A percentile compares a stretch with the other conserved stretches of the same genome.
Evolutionary conservation across 2,888 invertebrate species (phyloP).

Genomic region (Drosophila neonasuta): DNA sequence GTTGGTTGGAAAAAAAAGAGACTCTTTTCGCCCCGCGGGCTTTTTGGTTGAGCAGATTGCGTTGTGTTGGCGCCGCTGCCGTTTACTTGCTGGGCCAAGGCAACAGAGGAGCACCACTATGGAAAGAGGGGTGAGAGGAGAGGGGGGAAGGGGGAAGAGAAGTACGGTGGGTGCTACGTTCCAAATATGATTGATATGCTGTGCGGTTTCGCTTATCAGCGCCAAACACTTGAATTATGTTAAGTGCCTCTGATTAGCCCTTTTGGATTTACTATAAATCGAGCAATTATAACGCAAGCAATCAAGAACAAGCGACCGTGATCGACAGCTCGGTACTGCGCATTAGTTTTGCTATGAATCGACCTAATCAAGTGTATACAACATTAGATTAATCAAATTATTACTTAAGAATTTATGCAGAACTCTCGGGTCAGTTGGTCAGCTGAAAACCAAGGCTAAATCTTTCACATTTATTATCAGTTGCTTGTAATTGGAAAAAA

Average conservation of each 20-base stretch:
- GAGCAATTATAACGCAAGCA: conserved; percentile 21
- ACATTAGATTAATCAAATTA: no score
- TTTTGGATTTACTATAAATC: conserved; percentile 36
- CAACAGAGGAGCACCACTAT: conserved; percentile 15
- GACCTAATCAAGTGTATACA: no score
- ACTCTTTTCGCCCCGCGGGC: conserved; percentile 12
- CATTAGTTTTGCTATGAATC: no score
- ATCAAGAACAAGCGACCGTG: neutral
- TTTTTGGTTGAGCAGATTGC: conserved; percentile 36
- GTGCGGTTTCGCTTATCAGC: conserved; percentile 38
- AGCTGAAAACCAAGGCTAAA: neutral
- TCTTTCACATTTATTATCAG: conserved; percentile 1
- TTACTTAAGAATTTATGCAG: neutral
- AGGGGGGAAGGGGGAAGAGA: neutral
- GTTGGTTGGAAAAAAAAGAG: conserved; percentile 14
- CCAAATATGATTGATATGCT: conserved; percentile 65
- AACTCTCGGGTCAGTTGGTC: neutral
- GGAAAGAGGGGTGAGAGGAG: neutral
- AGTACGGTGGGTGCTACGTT: neutral
- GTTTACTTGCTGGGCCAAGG: conserved; percentile 49
- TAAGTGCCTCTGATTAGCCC: conserved; percentile 59
- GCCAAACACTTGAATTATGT: conserved; percentile 40
- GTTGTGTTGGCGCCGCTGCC: conserved; percentile 3
- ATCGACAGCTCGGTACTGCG: neutral
- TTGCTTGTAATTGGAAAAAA: neutral